A percentile compares a stretch with the other conserved stretches of the same genome.
Evolutionary conservation across 2,113 vertebrate species (phyloP).

Genomic region (Pleuronectes platessa): DNA sequence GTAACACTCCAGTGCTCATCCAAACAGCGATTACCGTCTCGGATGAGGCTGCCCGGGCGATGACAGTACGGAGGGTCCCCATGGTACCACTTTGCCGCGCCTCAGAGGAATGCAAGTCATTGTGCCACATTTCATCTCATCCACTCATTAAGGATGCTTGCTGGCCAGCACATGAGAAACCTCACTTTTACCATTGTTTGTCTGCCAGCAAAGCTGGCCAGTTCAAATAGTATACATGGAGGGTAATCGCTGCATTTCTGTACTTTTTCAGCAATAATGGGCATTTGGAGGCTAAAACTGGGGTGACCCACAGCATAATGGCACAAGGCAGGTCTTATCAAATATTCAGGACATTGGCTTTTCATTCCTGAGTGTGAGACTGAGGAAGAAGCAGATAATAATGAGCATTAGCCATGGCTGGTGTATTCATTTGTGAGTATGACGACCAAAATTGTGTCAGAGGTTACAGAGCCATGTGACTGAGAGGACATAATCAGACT

Average conservation of each 20-base stretch:
- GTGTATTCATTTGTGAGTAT: conserved; percentile 58
- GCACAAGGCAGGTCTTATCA: conserved; percentile 53
- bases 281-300: conserved; percentile 40
- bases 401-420: conserved; percentile 52
- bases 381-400: conserved; percentile 53
- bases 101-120: conserved; percentile 44
- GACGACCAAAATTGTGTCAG: conserved; percentile 54
- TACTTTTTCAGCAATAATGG: conserved; percentile 30
- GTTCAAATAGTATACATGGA: conserved; percentile 26
- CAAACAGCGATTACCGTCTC: conserved; percentile 38
- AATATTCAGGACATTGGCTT: conserved; percentile 65
- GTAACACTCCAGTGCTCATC: conserved; percentile 29
- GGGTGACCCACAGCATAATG: conserved; percentile 62
- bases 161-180: conserved; percentile 49
- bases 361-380: conserved; percentile 51
- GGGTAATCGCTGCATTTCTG: conserved; percentile 51
- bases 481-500: conserved; percentile 40
- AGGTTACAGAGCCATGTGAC: conserved; percentile 41
- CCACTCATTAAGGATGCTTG: conserved; percentile 46
- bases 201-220: conserved; percentile 39
- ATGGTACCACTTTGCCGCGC: conserved; percentile 53
- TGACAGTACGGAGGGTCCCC: conserved; percentile 52
- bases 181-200: conserved; percentile 47
- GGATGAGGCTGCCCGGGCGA: conserved; percentile 37
- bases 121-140: conserved; percentile 59